Base-by-base conservation (phyloP, 2,888 invertebrate genomes). In the Xanthia togata region DNA sequence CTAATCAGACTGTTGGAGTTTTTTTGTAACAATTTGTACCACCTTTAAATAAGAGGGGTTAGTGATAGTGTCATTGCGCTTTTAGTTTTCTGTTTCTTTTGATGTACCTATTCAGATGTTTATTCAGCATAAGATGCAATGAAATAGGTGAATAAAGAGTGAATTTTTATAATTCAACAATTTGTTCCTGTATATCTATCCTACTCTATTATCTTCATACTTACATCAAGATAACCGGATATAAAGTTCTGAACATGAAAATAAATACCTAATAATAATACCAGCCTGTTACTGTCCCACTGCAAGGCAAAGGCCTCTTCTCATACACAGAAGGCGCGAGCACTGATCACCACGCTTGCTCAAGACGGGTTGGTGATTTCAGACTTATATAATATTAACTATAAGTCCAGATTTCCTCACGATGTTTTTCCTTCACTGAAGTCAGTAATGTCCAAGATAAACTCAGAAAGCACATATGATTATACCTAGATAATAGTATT, bases 1-100 rank as follows among this genome's bases (percentile, higher is more conserved):
- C 74, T 73, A 79, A 85, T 79, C 63, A 73, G 53, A 3, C 44
- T 63, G 47, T 79, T 75, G 26, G 72, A 63, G 60, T 70, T 82
- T 72, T 50, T 78, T 82, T 80, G 72, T 62, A 72, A 71, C 0
- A 53, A 69, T 67, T 65, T 81, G 57, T 62, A 60, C 38, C 47
- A 53, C 53, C 38, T 65, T 71, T 68, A 55, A 11, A 53, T 63
- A 62, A 41, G 20, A 72, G n/a, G 59, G n/a, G 59, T 47, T 12
- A 14, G 47, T 26, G 20, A 14, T 35, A 6, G 6, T 53, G 26
- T 20, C 17, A 26, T n/a, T 41, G 35, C 9, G 9, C 0, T 26
- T 26, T 47, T 0, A 26, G 20, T 50, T 50, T 6, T 2, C 23
- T 23, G 17, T n/a, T 44, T 55, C 9, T 31, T 41, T 11, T 41